A percentile compares a stretch with the other conserved stretches of the same genome.
phyloP scores from a whole-genome alignment of 2,797 vertebrate species.

The Takifugu ocellatus region DNA sequence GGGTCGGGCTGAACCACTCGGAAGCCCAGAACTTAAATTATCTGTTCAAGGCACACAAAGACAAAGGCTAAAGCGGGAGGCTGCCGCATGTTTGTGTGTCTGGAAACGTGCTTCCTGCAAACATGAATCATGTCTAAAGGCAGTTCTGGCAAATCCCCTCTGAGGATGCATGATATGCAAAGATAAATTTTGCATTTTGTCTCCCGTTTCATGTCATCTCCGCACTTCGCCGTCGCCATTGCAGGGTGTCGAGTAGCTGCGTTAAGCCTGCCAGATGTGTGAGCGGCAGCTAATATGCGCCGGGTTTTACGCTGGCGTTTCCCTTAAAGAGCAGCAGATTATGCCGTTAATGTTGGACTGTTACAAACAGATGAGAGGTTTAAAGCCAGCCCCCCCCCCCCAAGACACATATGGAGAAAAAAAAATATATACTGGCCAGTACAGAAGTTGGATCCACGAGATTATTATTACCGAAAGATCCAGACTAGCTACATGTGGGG shows the following conservation, averaged over 20 bases:
- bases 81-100: conserved; percentile 59
- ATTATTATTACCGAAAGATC: background rate
- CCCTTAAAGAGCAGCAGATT: conserved; percentile 49
- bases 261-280: conserved; percentile 57
- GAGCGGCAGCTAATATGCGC: conserved; percentile 53
- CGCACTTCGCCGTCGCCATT: conserved; percentile 56
- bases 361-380: conserved; percentile 37
- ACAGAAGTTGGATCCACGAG: conserved; percentile 12
- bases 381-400: conserved; percentile 16
- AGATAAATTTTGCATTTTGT: conserved; percentile 63
- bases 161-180: conserved; percentile 68
- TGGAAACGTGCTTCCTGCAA: conserved; percentile 56
- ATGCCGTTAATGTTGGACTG: conserved; percentile 47
- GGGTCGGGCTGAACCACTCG: conserved; percentile 73
- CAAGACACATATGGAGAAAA: conserved; percentile 13
- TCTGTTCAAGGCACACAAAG: conserved; percentile 70
- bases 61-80: conserved; percentile 61
- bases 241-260: conserved; percentile 47
- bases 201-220: conserved; percentile 59
- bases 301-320: conserved; percentile 52
- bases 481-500: conserved; percentile 7
- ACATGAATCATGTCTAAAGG: conserved; percentile 64
- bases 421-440: conserved; percentile 3
- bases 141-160: conserved; percentile 65
- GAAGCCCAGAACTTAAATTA: conserved; percentile 70